Conservation (phyloP, 2,797 vertebrate genomes). For the Threskiornis aethiopicus region DNA sequence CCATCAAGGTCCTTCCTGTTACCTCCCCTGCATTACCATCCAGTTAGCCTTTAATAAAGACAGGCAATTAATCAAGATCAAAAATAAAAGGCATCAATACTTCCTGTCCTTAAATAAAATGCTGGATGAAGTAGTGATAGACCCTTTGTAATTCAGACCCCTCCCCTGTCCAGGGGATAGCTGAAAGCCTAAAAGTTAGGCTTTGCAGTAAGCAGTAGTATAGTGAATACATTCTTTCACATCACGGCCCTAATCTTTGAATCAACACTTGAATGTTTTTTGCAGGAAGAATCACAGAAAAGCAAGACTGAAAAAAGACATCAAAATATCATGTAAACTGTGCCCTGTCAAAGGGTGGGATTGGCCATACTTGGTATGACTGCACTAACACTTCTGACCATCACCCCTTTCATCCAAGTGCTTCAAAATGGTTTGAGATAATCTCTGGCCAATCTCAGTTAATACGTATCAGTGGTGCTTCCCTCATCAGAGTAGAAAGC, state of each 20-base stretch:
- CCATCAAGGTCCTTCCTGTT: not conserved
- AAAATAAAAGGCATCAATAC: not conserved
- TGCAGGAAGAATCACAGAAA: not conserved
- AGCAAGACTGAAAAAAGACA: not conserved
- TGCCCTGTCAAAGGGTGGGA: not conserved
- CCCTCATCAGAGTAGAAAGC: not conserved
- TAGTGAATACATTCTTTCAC: not conserved
- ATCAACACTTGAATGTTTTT: not conserved
- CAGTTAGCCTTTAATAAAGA: not conserved
- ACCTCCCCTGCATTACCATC: not conserved
- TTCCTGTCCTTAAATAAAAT: not conserved
- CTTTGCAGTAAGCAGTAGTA: not conserved
- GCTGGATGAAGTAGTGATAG: not conserved
- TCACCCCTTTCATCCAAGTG: not conserved
- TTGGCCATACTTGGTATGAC: not conserved
- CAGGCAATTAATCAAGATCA: not conserved
- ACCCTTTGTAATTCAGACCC: not conserved
- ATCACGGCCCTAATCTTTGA: not conserved
- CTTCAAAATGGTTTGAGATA: not conserved
- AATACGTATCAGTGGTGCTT: not conserved
- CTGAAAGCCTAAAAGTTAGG: not conserved
- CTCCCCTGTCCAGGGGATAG: not conserved
- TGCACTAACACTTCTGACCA: not conserved
- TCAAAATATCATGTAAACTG: not conserved
- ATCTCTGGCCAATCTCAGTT: not conserved